Conservation (phyloP, 1,140 invertebrate genomes). For the Drosophila sproati region DNA sequence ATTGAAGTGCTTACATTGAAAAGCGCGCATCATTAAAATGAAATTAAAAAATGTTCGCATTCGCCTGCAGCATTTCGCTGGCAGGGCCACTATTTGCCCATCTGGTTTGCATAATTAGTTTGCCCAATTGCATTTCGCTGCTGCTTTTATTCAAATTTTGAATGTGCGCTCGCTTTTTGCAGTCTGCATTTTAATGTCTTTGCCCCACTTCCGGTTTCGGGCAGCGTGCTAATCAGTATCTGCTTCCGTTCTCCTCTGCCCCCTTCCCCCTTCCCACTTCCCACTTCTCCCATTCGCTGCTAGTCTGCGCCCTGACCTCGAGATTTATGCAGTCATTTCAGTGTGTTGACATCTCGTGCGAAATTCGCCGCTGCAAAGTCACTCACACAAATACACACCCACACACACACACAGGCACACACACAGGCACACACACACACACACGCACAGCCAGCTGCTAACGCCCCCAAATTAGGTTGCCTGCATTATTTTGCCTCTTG, state of each 20-base stretch:
- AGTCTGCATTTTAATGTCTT: conserved; percentile 48
- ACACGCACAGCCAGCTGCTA: conserved; percentile 10
- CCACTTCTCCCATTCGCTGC: background rate
- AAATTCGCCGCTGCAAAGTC: conserved; percentile 27
- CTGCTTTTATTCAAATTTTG: conserved; percentile 48
- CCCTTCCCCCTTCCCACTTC: background rate
- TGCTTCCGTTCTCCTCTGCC: conserved; percentile 23
- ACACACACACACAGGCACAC: background rate
- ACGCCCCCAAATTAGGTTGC: conserved; percentile 41
- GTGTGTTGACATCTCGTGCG: conserved; percentile 50
- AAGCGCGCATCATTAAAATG: conserved; percentile 65
- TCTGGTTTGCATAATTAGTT: conserved; percentile 48
- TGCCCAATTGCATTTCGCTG: conserved; percentile 37
- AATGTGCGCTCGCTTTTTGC: conserved; percentile 26
- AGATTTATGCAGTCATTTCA: conserved; percentile 48
- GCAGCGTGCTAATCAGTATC: conserved; percentile 36
- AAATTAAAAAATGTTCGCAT: conserved; percentile 53
- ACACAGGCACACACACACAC: background rate
- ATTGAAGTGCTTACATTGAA: conserved; percentile 58
- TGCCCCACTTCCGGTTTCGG: conserved; percentile 26
- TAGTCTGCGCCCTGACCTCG: conserved; percentile 14
- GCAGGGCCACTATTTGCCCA: background rate
- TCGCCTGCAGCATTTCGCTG: conserved; percentile 4
- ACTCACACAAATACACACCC: background rate
- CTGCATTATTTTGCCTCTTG: conserved; percentile 13